Percentiles rank a stretch among this genome's conserved stretches.
Conservation (phyloP, 1,140 invertebrate genomes). For the Brachionus angularis region DNA sequence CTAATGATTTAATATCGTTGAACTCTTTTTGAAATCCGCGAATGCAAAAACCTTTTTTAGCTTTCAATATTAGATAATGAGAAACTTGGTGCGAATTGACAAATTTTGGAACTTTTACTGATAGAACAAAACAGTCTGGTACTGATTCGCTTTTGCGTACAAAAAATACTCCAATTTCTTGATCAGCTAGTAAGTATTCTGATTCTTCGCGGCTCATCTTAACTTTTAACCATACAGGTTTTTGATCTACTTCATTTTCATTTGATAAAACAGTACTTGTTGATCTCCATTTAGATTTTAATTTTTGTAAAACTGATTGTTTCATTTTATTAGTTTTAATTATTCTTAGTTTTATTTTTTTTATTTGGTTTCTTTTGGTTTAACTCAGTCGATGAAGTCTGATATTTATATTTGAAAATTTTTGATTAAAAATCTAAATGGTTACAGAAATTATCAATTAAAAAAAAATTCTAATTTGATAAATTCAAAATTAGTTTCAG, state of each 20-base stretch:
- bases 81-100: conserved; percentile 1
- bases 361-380: not conserved
- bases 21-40: conserved; percentile 9
- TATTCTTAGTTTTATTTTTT: no score
- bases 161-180: conserved; percentile 20
- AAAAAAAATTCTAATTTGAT: no score
- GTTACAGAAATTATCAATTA: no score
- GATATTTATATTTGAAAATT: no score
- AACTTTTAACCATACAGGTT: conserved; percentile 19
- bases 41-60: conserved; percentile 3
- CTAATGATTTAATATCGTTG: conserved; percentile 20
- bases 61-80: conserved; percentile 2
- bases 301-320: conserved; percentile 33
- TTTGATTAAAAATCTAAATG: no score
- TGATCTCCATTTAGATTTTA: not conserved
- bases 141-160: conserved; percentile 20
- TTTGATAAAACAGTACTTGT: no score
- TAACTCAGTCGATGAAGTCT: no score
- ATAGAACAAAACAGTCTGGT: not conserved
- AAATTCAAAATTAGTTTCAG: no score
- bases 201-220: conserved; percentile 7
- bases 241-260: not conserved
- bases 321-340: no score
- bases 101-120: conserved; percentile 38
- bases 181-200: not conserved